Percentiles rank a stretch among this genome's conserved stretches.
Conservation (phyloP, 1,140 invertebrate genomes). For the Bombus waltoni region DNA sequence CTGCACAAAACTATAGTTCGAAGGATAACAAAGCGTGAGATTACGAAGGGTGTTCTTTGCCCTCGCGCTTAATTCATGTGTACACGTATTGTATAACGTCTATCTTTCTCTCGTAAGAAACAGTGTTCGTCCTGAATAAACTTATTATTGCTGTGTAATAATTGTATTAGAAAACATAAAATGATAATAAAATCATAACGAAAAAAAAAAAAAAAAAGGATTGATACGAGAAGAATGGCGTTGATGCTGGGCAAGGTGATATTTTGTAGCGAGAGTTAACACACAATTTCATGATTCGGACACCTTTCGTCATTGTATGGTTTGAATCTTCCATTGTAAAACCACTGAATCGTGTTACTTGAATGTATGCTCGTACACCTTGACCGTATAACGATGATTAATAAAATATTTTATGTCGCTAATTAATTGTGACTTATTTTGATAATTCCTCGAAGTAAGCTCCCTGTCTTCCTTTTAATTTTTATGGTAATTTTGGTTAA, state of each 20-base stretch:
- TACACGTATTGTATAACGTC: neutral
- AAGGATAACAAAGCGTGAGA: constrained; percentile 2
- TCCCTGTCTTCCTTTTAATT: neutral
- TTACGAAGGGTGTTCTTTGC: neutral
- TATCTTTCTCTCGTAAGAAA: constrained; percentile 30
- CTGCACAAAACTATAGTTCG: constrained; percentile 19
- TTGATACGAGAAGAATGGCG: neutral
- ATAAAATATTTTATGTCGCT: constrained; percentile 60
- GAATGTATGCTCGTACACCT: constrained; percentile 55
- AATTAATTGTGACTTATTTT: neutral
- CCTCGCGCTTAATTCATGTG: constrained; percentile 2
- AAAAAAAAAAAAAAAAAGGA: neutral
- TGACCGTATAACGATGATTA: constrained; percentile 56
- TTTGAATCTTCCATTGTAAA: constrained; percentile 2
- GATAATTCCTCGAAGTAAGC: no score
- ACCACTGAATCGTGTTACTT: constrained; percentile 41
- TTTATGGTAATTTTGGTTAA: neutral
- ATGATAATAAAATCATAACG: neutral
- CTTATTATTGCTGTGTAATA: constrained; percentile 29
- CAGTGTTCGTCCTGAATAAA: constrained; percentile 30
- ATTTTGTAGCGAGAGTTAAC: neutral
- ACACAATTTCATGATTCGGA: constrained; percentile 16
- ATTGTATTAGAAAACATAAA: neutral
- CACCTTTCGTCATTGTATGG: neutral
- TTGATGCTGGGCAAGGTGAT: neutral